Evolutionary conservation across 2,113 vertebrate genomes (phyloP).

Genomic region (Myrmecophaga tridactyla): DNA sequence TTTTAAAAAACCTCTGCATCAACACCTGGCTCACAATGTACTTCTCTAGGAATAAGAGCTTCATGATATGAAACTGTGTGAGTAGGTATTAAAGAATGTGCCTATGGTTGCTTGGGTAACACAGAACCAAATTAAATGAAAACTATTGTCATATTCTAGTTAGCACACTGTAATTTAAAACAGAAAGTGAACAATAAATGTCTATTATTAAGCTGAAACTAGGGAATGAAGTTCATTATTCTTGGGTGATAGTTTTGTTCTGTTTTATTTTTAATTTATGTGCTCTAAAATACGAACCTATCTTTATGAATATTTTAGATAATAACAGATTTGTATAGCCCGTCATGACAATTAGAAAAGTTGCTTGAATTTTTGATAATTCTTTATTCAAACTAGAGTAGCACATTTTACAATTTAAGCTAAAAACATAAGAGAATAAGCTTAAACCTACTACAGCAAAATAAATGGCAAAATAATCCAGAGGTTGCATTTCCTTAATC

Average conservation of each 20-base stretch:
- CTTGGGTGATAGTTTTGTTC: not conserved
- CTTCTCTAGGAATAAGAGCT: not conserved
- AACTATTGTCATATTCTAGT: not conserved
- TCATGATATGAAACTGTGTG: not conserved
- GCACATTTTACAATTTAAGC: not conserved
- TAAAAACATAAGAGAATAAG: not conserved
- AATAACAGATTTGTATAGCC: not conserved
- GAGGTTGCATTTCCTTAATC: not conserved
- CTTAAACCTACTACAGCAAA: slow-evolving; percentile 21
- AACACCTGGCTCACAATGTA: not conserved
- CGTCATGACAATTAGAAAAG: not conserved
- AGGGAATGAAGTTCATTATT: not conserved
- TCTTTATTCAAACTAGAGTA: not conserved
- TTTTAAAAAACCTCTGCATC: slow-evolving; percentile 1
- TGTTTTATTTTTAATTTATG: slow-evolving; percentile 28
- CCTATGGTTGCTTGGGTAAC: not conserved
- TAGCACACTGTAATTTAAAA: not conserved
- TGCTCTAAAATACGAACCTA: slow-evolving; percentile 22
- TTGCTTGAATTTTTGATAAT: not conserved
- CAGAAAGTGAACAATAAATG: slow-evolving; percentile 1
- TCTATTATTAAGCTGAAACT: not conserved
- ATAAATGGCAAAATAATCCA: slow-evolving; percentile 28
- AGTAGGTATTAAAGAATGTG: not conserved
- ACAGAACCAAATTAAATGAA: not conserved
- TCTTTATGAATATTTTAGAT: not conserved